Base-by-base conservation (phyloP, 2,888 invertebrate species). In the Cantharis flavilabris region DNA sequence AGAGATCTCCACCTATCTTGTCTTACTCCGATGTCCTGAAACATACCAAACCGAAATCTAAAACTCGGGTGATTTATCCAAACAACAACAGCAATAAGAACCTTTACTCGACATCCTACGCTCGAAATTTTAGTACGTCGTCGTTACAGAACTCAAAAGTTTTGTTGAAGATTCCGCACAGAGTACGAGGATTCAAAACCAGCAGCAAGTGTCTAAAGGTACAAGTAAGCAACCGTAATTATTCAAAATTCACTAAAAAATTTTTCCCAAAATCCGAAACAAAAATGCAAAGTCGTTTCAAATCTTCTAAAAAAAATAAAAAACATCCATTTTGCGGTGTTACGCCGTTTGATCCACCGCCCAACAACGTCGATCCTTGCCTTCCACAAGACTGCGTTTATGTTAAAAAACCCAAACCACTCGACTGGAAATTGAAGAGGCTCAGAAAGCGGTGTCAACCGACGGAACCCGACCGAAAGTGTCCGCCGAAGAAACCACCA, bases 11-110 rank as follows among this genome's bases (percentile, higher is more conserved):
- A 1, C 76, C 76, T 9, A 49, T 79, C 80, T 11, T 81, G 79
- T 81, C 80, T 1, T 81, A 78, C 62, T 73, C 78, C 9, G 81
- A 81, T 14, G 30, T 70, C 0, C 70, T 79, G n/a, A 80, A 80
- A 69, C 10, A 3, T 63, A 1, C n/a, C 18, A n/a, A 14, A 23
- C 23, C 23, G 2, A 67, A 23, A 67, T 0, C 13, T n/a, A 67
- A 18, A 23, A 0, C 3, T 0, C 9, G 9, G 13, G n/a, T 67
- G 13, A 26, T 23, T 67, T 67, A 67, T 67, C 65, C 65, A 9
- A 20, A 67, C 5, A n/a, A 9, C n/a, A 67, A n/a, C 49, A 13
- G 5, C 49, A 49, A 49, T 11, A 49, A 49, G n/a, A n/a, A 49
- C 49, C 49, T 49, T n/a, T 49, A 49, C 49, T 49, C 49, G n/a